Base-by-base conservation (phyloP, 2,888 invertebrate species). In the Zaprionus lineosus region DNA sequence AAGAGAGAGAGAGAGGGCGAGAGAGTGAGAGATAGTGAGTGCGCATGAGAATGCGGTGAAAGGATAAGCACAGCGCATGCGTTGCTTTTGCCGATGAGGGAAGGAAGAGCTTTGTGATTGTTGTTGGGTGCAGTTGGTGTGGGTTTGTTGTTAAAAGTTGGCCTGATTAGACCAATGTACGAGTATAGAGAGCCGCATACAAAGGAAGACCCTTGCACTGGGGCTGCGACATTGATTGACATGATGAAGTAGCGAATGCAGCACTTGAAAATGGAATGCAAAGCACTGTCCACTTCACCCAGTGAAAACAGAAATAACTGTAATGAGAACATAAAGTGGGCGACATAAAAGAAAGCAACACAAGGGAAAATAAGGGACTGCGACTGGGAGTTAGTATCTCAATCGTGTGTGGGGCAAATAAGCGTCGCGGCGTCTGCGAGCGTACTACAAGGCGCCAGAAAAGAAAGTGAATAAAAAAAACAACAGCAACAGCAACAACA, bases 381-480 rank as follows among this genome's bases (percentile, higher is more conserved):
- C n/a, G n/a, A n/a, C n/a, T n/a, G n/a, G 15, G 14, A 6, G 7
- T 5, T 21, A 53, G 59, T 34, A 55, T 34, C 44, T 63, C 56
- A 61, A n/a, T n/a, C n/a, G n/a, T n/a, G n/a, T 57, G 73, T 46
- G 50, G 28, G 37, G 46, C 57, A 56, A 72, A 50, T 47, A 55
- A 59, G 33, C 60, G 59, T 41, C 51, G 37, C 55, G 21, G 43
- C 44, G 68, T 56, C 76, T 58, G 57, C 58, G 61, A 37, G 57
- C 55, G 28, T 55, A 55, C 69, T 68, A 79, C 78, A 62, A 76
- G 84, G 77, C 75, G 79, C 71, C 83, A 64, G 63, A 59, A 72
- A 53, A 55, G 37, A 53, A 68, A 19, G 33, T 18, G 18, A 15
- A 9, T 16, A 40, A 28, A 31, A 4, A 18, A 28, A 12, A 19